Evolutionary conservation across 1,140 invertebrate species (phyloP).

Genomic region (Megalopta genalis): DNA sequence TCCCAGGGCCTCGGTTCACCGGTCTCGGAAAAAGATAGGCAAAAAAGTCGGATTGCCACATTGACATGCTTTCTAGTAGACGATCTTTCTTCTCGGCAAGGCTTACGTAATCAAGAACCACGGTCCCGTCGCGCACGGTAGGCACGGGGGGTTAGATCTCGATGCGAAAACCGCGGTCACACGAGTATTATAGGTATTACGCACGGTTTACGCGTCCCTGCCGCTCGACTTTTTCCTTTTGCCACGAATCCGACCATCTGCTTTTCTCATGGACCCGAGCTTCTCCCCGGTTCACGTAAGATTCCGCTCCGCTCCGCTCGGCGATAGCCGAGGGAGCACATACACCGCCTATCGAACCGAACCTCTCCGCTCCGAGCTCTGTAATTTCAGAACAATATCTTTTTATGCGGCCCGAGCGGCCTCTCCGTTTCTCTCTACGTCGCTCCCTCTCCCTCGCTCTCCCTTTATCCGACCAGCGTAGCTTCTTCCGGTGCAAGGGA

Average conservation of each 20-base stretch:
- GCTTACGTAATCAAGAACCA: conserved; percentile 44
- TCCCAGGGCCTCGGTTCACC: too few species aligned
- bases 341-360: conserved; percentile 7
- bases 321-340: background rate
- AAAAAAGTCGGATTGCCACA: conserved; percentile 28
- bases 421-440: background rate
- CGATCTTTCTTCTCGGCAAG: conserved; percentile 34
- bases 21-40: background rate
- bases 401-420: conserved; percentile 10
- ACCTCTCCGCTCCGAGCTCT: background rate
- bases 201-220: conserved; percentile 20
- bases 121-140: conserved; percentile 18
- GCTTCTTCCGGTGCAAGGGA: conserved; percentile 11
- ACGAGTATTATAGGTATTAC: conserved; percentile 56
- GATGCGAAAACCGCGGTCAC: conserved; percentile 54
- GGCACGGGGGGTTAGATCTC: conserved; percentile 13
- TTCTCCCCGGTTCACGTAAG: conserved; percentile 32
- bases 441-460: too few species aligned
- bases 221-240: background rate
- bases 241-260: too few species aligned
- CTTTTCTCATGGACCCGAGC: conserved; percentile 35
- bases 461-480: too few species aligned
- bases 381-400: conserved; percentile 43
- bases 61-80: conserved; percentile 50
- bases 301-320: background rate